A percentile compares a stretch with the other conserved stretches of the same genome.
Conservation (phyloP, 2,888 invertebrate genomes). For the Anarsia innoxiella region DNA sequence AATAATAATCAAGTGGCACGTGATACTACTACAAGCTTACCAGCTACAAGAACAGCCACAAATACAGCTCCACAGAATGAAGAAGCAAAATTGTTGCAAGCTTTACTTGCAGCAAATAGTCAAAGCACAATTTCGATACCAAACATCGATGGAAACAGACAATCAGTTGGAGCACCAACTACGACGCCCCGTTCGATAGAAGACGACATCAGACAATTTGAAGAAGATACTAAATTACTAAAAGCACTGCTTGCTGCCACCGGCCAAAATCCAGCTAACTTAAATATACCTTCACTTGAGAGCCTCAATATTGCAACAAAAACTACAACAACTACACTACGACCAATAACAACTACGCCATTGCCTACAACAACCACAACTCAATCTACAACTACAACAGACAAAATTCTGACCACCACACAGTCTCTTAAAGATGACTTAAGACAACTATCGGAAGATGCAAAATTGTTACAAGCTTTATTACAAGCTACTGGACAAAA, state of each 20-base stretch:
- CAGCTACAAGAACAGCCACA: constrained; percentile 20
- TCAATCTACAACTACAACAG: constrained; percentile 25
- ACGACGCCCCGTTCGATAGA: constrained; percentile 43
- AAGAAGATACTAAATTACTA: constrained; percentile 62
- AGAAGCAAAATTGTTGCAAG: constrained; percentile 47
- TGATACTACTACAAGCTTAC: constrained; percentile 25
- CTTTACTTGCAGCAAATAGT: constrained; percentile 42
- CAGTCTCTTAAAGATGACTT: constrained; percentile 45
- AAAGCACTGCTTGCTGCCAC: constrained; percentile 62
- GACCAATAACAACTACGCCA: constrained; percentile 16
- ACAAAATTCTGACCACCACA: constrained; percentile 30
- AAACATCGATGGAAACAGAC: constrained; percentile 28
- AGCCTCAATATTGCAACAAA: constrained; percentile 29
- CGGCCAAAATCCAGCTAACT: constrained; percentile 53
- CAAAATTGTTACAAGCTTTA: constrained; percentile 58
- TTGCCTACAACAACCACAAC: constrained; percentile 26
- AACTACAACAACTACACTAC: constrained; percentile 22
- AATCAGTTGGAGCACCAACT: constrained; percentile 33
- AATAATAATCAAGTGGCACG: constrained; percentile 26
- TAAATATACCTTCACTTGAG: constrained; percentile 53
- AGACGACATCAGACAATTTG: constrained; percentile 62
- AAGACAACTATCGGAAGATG: constrained; percentile 58
- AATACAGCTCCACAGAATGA: constrained; percentile 31
- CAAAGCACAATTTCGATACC: constrained; percentile 28
- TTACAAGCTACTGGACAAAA: constrained; percentile 58